Conservation (phyloP, 2,888 invertebrate genomes). For the Steinernema hermaphroditum region DNA sequence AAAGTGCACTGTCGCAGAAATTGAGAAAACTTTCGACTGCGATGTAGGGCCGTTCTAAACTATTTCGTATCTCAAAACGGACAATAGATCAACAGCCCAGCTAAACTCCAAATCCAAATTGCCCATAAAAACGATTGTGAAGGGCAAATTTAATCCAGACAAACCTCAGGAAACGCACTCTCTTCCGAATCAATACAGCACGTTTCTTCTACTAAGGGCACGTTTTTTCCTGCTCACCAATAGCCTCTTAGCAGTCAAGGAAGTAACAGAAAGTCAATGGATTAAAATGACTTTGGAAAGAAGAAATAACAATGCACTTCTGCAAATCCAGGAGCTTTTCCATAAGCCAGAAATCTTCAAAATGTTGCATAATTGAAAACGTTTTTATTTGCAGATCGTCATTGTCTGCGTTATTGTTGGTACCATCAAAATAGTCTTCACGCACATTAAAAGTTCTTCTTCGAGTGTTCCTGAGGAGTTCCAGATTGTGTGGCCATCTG, state of each 20-base stretch:
- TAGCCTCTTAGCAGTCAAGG: background rate
- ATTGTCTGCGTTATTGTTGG: slow-evolving; percentile 13
- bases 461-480: background rate
- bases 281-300: background rate
- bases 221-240: background rate
- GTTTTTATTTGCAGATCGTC: background rate
- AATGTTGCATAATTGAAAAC: slow-evolving; percentile 11
- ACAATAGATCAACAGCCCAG: too few species aligned
- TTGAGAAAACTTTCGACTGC: too few species aligned
- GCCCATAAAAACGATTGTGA: background rate
- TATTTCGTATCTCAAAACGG: too few species aligned
- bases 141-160: background rate
- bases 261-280: background rate
- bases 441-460: background rate
- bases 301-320: background rate
- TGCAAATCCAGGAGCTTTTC: background rate
- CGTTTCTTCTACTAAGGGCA: background rate
- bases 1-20: too few species aligned
- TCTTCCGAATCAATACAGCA: background rate
- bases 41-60: too few species aligned
- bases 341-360: background rate
- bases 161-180: background rate
- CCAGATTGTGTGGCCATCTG: slow-evolving; percentile 14
- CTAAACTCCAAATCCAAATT: background rate
- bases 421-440: background rate